A percentile compares a stretch with the other conserved stretches of the same genome.
These are phyloP conservation scores for Hypotaenidia okinawae DNA, from an alignment of 2,797 vertebrate genomes.

Conservation along the genomic window DNA sequence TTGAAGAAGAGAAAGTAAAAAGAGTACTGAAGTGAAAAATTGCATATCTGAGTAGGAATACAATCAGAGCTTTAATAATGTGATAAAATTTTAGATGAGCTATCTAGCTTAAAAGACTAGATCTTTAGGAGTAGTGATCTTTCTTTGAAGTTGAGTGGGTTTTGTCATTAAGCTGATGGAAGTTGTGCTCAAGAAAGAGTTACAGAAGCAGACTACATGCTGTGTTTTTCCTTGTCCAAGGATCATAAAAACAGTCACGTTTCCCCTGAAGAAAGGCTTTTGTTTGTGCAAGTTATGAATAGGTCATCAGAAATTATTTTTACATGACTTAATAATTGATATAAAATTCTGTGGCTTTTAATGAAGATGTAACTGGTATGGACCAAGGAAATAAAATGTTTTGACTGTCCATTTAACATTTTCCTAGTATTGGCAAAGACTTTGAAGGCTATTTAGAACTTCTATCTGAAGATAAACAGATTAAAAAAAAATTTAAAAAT, in stretches of 20 bases:
- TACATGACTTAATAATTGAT: background rate
- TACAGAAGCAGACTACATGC: background rate
- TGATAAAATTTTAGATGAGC: background rate
- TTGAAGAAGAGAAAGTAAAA: background rate
- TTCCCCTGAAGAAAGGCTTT: background rate
- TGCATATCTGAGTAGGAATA: background rate
- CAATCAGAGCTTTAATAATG: background rate
- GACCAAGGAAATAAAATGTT: background rate
- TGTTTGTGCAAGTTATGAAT: background rate
- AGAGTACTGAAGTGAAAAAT: background rate
- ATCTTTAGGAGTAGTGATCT: accelerated
- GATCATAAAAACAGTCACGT: background rate
- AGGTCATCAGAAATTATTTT: background rate
- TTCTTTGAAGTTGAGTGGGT: background rate
- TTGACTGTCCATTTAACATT: background rate
- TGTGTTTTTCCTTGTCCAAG: background rate
- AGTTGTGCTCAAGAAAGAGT: background rate
- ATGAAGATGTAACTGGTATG: background rate
- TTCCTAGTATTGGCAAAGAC: background rate
- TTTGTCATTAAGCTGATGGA: background rate
- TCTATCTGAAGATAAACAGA: background rate
- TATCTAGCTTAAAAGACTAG: background rate
- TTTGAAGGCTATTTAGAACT: background rate
- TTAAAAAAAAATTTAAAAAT: background rate
- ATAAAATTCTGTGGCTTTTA: background rate